A percentile compares a stretch with the other conserved stretches of the same genome.
Evolutionary conservation across 2,113 vertebrate species (phyloP).

Genomic region (Proteles cristata): DNA sequence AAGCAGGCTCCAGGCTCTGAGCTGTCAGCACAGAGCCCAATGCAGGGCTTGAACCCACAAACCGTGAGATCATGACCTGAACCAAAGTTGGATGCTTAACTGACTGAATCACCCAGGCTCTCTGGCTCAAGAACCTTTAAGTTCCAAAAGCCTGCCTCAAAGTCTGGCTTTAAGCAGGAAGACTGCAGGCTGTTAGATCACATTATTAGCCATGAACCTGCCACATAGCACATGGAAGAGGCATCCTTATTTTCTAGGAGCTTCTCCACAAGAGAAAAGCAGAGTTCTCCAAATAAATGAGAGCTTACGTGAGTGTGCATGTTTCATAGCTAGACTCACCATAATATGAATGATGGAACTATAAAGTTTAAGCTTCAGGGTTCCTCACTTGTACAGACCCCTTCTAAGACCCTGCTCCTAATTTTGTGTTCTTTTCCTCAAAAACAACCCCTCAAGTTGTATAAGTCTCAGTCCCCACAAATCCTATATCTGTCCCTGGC

Average conservation of each 20-base stretch:
- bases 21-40: too few relatives aligned
- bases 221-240: too few relatives aligned
- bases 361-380: not conserved
- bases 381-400: not conserved
- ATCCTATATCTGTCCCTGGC: not conserved
- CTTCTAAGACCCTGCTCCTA: not conserved
- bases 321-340: not conserved
- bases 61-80: too few relatives aligned
- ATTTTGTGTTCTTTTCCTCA: not conserved
- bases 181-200: not conserved
- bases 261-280: not conserved
- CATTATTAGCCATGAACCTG: not conserved
- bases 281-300: not conserved
- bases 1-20: too few relatives aligned
- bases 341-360: not conserved
- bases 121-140: not conserved
- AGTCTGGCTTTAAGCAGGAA: not conserved
- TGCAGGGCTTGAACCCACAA: too few relatives aligned
- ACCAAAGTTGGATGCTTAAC: too few relatives aligned
- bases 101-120: too few relatives aligned
- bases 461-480: not conserved
- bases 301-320: not conserved
- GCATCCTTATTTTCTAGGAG: not conserved
- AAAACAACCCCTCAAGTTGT: not conserved
- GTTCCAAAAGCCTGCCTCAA: not conserved